Percentiles rank a stretch among this genome's conserved stretches.
These are phyloP conservation scores for Cataglyphis altisquamis DNA, from an alignment of 2,888 invertebrate species.

Conservation along the genomic window DNA sequence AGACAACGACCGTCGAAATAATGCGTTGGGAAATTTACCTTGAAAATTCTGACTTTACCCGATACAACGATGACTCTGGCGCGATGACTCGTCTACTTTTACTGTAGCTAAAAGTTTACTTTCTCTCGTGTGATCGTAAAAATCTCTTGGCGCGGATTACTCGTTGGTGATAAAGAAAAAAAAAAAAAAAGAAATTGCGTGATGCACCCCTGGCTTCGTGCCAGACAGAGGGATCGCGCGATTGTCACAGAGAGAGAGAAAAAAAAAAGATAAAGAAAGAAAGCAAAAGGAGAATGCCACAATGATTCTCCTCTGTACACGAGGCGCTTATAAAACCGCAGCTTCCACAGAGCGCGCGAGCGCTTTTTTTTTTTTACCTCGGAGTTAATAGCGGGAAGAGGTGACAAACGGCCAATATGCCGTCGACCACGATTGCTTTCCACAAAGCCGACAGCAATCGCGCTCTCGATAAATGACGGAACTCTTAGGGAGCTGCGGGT, in stretches of 20 bases:
- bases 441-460: slow-evolving; percentile 28
- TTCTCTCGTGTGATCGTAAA: slow-evolving; percentile 33
- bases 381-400: slow-evolving; percentile 19
- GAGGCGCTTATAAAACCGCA: slow-evolving; percentile 33
- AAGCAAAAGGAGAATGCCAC: slow-evolving; percentile 11
- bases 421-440: slow-evolving; percentile 25
- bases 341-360: background rate
- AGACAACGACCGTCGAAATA: background rate
- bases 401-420: slow-evolving; percentile 35
- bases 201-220: slow-evolving; percentile 13
- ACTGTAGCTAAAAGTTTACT: slow-evolving; percentile 20
- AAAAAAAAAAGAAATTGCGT: slow-evolving; percentile 1
- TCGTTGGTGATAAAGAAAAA: slow-evolving; percentile 10
- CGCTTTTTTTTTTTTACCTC: slow-evolving; percentile 8
- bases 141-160: slow-evolving; percentile 44
- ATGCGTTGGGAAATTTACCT: background rate
- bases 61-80: background rate
- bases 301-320: background rate
- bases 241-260: background rate
- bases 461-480: background rate
- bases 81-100: slow-evolving; percentile 32
- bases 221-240: slow-evolving; percentile 9
- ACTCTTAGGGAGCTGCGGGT: background rate
- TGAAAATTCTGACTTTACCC: background rate
- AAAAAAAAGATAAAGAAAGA: background rate